phyloP scores from a whole-genome alignment of 2,797 vertebrate genomes.

The Mormyrus proboscirostris region DNA sequence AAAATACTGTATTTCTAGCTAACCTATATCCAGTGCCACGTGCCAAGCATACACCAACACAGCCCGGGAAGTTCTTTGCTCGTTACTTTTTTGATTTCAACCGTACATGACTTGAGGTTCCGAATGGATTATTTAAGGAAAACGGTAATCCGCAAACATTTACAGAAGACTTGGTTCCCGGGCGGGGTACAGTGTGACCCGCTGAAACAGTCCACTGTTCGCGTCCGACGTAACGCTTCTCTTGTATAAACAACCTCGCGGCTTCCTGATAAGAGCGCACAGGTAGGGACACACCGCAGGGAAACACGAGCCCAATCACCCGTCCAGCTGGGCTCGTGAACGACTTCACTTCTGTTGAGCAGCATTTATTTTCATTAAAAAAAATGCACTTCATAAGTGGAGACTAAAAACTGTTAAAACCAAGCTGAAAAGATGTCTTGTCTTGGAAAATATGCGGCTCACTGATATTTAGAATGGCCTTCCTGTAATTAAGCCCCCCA shows the following conservation, averaged over 20 bases:
- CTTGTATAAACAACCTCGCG: conserved; percentile 45
- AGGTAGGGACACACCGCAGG: conserved; percentile 26
- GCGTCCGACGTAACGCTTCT: conserved; percentile 39
- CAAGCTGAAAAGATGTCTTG: conserved; percentile 79
- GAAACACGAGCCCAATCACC: conserved; percentile 31
- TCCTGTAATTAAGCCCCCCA: conserved; percentile 99
- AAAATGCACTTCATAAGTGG: conserved; percentile 32
- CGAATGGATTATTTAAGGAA: conserved; percentile 62
- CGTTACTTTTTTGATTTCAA: conserved; percentile 49
- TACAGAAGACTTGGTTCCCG: conserved; percentile 60
- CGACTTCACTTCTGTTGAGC: conserved; percentile 36
- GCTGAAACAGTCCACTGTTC: conserved; percentile 45
- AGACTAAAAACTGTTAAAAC: conserved; percentile 64
- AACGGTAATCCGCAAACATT: conserved; percentile 78
- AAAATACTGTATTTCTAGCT: conserved; percentile 29
- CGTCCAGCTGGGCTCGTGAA: conserved; percentile 22
- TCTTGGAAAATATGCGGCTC: conserved; percentile 92
- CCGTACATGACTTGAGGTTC: conserved; percentile 56
- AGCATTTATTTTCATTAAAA: conserved; percentile 36
- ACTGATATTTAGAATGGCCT: conserved; percentile 98
- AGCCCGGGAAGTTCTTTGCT: conserved; percentile 36
- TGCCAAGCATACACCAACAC: conserved; percentile 49
- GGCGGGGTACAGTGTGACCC: conserved; percentile 51
- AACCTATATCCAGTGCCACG: conserved; percentile 35
- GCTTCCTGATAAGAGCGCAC: conserved; percentile 13